These are phyloP conservation scores for Nebria brevicollis DNA, from an alignment of 2,888 invertebrate genomes.

Conservation along the genomic window DNA sequence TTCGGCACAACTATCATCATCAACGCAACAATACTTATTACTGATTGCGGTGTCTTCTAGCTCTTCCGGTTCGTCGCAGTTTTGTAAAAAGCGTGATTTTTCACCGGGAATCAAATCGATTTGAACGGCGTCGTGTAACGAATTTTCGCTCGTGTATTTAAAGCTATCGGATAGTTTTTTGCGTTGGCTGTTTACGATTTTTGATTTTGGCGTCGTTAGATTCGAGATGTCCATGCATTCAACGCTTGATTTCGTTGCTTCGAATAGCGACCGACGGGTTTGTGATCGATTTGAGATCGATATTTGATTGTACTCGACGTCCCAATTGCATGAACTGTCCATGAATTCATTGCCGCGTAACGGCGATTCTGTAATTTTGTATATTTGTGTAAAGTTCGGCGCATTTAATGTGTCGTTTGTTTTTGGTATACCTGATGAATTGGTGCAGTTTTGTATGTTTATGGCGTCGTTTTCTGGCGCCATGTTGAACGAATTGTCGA, in stretches of 20 bases:
- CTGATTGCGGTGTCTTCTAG: not conserved
- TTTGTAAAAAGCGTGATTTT: constrained; percentile 18
- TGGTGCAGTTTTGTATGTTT: constrained; percentile 50
- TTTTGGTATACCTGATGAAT: constrained; percentile 50
- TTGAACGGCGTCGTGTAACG: constrained; percentile 47
- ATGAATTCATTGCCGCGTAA: constrained; percentile 49
- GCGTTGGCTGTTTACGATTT: constrained; percentile 58
- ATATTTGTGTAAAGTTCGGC: not conserved
- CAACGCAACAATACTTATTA: not conserved
- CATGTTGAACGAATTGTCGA: constrained; percentile 64
- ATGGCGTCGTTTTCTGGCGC: constrained; percentile 59
- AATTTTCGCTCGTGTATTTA: constrained; percentile 50
- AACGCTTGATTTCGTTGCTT: constrained; percentile 49
- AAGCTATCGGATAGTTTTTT: constrained; percentile 62
- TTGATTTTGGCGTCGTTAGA: constrained; percentile 59
- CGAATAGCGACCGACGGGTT: constrained; percentile 24
- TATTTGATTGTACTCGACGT: constrained; percentile 59
- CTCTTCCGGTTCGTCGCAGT: not conserved
- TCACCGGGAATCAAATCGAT: constrained; percentile 7
- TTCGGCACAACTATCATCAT: not conserved
- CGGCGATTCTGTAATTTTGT: constrained; percentile 48
- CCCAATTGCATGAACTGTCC: constrained; percentile 59
- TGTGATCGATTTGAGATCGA: constrained; percentile 49
- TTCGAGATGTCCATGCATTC: constrained; percentile 58
- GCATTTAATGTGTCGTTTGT: not conserved